Base-by-base conservation (phyloP, 2,888 invertebrate species). In the Tenthredo scrophulariae region DNA sequence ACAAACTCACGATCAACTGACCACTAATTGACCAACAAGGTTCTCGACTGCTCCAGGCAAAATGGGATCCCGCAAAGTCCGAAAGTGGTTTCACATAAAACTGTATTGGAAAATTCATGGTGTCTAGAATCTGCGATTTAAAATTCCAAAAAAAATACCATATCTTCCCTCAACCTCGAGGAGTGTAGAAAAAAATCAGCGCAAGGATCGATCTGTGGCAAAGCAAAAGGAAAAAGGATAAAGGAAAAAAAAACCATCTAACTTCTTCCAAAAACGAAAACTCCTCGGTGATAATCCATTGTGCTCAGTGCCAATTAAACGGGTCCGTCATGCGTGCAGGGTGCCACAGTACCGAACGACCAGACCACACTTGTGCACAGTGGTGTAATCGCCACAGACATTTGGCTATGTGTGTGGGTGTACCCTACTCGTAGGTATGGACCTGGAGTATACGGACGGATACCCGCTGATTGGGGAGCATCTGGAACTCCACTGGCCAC, bases 241-340 rank as follows among this genome's bases (percentile, higher is more conserved):
- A n/a, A n/a, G n/a, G n/a, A 18, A 50, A 50, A 50, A 50, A 50
- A 54, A 7, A 7, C 13, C 15, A 46, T 13, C 46, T 13, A 15
- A 46, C 13, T 46, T 46, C 15, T 46, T 15, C 46, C 1, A 15
- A 54, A 54, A 54, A 54, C 18, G n/a, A 7, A 54, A 5, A n/a
- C 54, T 54, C 62, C 22, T 33, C 26, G 33, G 54, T 54, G 90
- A 91, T 93, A 93, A 93, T 92, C 93, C 92, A 93, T 93, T 93
- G 93, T 93, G 91, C 92, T 91, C 92, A 91, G 91, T 92, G 92
- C 93, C 93, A 93, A 93, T 93, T 93, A 93, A 93, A 93, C 92
- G 92, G 92, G 92, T 91, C 92, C 90, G 88, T 91, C 92, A 93
- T 93, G 93, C 93, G 93, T 93, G 91, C 90, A 92, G 90, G 90